phyloP scores from a whole-genome alignment of 2,113 vertebrate genomes.

The Amazona guildingii region DNA sequence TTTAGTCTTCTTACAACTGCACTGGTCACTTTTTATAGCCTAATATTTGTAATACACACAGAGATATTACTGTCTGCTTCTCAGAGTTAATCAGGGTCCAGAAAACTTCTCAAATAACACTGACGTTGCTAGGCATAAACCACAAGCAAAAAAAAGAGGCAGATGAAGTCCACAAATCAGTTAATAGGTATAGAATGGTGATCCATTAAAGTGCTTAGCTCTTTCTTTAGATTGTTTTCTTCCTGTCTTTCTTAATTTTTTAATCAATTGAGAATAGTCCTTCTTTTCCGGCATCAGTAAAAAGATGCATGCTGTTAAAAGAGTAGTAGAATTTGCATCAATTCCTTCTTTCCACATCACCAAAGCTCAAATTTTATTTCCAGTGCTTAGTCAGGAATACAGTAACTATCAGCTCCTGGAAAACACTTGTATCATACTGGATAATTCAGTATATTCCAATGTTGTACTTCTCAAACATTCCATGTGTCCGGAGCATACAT shows the following conservation, averaged over 20 bases:
- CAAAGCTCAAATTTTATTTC: not conserved
- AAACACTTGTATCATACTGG: constrained; percentile 5
- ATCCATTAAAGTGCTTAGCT: not conserved
- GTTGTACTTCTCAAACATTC: not conserved
- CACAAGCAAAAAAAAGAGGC: not conserved
- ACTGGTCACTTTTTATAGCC: not conserved
- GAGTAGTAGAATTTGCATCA: not conserved
- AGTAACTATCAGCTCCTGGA: not conserved
- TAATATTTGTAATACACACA: not conserved
- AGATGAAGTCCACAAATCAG: not conserved
- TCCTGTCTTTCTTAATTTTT: not conserved
- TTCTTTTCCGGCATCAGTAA: not conserved
- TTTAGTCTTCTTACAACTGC: not conserved
- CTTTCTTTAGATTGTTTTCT: not conserved
- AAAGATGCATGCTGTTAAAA: not conserved
- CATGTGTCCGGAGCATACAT: not conserved
- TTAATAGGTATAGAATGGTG: not conserved
- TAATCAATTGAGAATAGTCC: not conserved
- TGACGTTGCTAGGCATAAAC: not conserved
- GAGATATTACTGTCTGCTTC: not conserved
- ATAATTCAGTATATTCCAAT: constrained; percentile 8
- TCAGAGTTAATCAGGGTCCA: not conserved
- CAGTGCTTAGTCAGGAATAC: not conserved
- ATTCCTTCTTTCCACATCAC: not conserved
- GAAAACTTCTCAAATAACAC: not conserved